A percentile compares a stretch with the other conserved stretches of the same genome.
phyloP scores from a whole-genome alignment of 2,113 vertebrate genomes.

The Haemorhous mexicanus region DNA sequence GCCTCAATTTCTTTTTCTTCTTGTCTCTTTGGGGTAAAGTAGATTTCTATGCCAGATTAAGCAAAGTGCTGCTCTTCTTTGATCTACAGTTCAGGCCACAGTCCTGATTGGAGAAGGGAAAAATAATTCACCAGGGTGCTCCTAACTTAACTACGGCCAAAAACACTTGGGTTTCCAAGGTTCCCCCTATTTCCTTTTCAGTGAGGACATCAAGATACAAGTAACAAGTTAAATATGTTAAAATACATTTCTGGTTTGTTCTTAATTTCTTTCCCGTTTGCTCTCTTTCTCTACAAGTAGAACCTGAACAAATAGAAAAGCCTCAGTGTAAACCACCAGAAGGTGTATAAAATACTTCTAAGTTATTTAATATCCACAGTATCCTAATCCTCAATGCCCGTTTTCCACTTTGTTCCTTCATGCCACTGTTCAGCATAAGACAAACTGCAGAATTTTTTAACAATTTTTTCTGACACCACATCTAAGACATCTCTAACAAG shows the following conservation, averaged over 20 bases:
- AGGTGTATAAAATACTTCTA: background rate
- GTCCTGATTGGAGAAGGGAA: background rate
- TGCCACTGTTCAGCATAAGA: background rate
- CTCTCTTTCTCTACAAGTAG: background rate
- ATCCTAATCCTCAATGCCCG: background rate
- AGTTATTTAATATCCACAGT: background rate
- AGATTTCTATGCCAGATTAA: slow-evolving; percentile 60
- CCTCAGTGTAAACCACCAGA: background rate
- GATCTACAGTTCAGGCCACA: slow-evolving; percentile 72
- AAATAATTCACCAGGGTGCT: slow-evolving; percentile 35
- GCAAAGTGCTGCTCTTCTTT: slow-evolving; percentile 74
- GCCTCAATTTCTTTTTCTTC: slow-evolving; percentile 49
- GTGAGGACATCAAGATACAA: background rate
- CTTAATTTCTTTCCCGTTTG: background rate
- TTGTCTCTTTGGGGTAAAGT: slow-evolving; percentile 46
- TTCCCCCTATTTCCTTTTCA: slow-evolving; percentile 3
- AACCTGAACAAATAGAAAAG: background rate
- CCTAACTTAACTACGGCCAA: background rate
- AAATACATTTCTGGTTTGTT: background rate
- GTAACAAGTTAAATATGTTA: slow-evolving; percentile 21
- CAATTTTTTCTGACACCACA: background rate
- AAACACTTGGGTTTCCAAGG: background rate
- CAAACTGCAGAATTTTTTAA: background rate
- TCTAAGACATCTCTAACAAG: background rate
- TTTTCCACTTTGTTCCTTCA: background rate